Conservation (phyloP, 2,888 invertebrate species). For the Archips crataeganus region DNA sequence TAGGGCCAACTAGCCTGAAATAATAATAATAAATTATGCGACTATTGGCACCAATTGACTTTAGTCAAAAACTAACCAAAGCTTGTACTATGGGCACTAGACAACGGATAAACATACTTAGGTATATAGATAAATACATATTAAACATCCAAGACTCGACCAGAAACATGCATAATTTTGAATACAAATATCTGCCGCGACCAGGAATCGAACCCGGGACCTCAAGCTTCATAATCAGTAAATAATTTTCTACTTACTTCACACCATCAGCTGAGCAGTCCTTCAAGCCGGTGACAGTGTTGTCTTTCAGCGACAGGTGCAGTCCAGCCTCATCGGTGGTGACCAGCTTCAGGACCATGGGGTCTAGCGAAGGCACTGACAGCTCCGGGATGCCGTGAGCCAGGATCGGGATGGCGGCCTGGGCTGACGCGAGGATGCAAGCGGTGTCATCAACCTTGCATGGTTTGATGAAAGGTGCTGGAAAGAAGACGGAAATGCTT, state of each 20-base stretch:
- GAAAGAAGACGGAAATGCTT: constrained; percentile 13
- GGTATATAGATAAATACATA: too few species aligned
- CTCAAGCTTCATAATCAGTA: neutral
- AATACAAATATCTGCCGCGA: too few species aligned
- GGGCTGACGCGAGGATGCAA: constrained; percentile 63
- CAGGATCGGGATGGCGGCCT: constrained; percentile 62
- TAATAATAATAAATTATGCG: too few species aligned
- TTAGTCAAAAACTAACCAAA: too few species aligned
- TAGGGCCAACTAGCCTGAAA: too few species aligned
- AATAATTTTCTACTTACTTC: constrained; percentile 61
- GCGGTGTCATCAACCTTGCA: constrained; percentile 63
- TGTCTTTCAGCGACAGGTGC: constrained; percentile 62
- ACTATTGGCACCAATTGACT: too few species aligned
- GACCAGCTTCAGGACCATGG: constrained; percentile 63
- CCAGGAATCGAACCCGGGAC: too few species aligned
- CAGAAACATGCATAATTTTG: too few species aligned
- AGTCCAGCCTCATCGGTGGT: constrained; percentile 65
- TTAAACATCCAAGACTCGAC: too few species aligned
- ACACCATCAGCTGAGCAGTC: constrained; percentile 63
- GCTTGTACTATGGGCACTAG: too few species aligned
- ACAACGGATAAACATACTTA: too few species aligned
- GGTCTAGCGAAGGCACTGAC: constrained; percentile 67
- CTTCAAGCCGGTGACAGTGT: constrained; percentile 68
- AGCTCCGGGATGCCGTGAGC: constrained; percentile 67
- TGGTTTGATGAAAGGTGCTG: constrained; percentile 74